Evolutionary conservation across 2,888 invertebrate species (phyloP), one percentile per base, ranked within the genome.

Genomic region (Synergus umbraculus): DNA sequence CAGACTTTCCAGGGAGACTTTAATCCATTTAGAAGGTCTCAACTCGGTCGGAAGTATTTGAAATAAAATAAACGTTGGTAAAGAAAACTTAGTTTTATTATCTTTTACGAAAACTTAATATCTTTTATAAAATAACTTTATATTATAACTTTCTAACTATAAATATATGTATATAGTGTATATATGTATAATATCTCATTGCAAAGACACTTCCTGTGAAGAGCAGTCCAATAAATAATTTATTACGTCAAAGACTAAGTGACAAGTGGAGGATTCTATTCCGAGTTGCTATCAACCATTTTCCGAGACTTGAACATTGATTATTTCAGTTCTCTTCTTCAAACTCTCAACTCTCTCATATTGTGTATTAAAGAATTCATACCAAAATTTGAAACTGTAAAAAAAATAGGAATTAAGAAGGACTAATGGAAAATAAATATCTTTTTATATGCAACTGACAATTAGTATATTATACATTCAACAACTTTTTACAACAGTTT

Each of bases 301-400:
- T 58, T 73, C 54, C 73, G 54, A 73, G 73, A 73, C 73, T 41
- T 54, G 54, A 73, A 73, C 73, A 73, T 73, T 73, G 73, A 58
- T 73, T 73, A 37, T 37, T 54, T 37, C 54, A 29, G 9, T 37
- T 73, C 54, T 73, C 37, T n/a, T 37, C n/a, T 10, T 4, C n/a
- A 73, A 54, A 37, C 12, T 58, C 37, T 44, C n/a, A 49, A 46
- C 18, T 44, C 29, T 78, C 3, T 18, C n/a, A n/a, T 7, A 10
- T n/a, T 10, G 4, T n/a, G 13, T 22, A 63, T 63, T 12, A 63
- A 63, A 18, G 4, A 46, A 46, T 46, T 37, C 37, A 37, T 7
- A 7, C n/a, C 49, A 49, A 49, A 15, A n/a, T 58, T 58, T 18
- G 2, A 18, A 18, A n/a, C 18, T 18, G 13, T 13, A 63, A 63